Evolutionary conservation across 2,888 invertebrate species (phyloP).

Genomic region (Deilephila porcellus): DNA sequence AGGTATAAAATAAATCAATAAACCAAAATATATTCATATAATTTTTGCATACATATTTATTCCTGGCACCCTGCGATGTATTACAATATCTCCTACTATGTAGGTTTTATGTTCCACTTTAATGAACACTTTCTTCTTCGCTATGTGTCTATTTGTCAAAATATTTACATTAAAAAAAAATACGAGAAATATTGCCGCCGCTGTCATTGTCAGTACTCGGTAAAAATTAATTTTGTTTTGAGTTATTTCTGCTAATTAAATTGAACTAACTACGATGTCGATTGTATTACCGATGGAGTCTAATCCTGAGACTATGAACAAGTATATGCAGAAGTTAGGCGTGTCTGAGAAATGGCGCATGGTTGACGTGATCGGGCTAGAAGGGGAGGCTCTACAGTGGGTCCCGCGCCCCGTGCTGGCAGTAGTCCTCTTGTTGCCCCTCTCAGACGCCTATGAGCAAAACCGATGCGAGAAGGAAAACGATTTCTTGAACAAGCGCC

Average conservation of each 20-base stretch:
- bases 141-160: not conserved
- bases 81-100: too few relatives aligned
- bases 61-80: too few relatives aligned
- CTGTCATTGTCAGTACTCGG: not conserved
- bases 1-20: too few relatives aligned
- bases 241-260: not conserved
- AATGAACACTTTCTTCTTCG: too few relatives aligned
- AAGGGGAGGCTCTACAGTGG: constrained; percentile 92
- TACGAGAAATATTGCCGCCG: not conserved
- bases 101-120: too few relatives aligned
- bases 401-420: constrained; percentile 94
- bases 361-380: constrained; percentile 96
- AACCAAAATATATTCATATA: too few relatives aligned
- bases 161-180: not conserved
- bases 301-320: constrained; percentile 86
- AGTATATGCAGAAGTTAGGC: constrained; percentile 91
- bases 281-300: constrained; percentile 79
- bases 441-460: constrained; percentile 90
- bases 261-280: constrained; percentile 52
- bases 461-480: constrained; percentile 87
- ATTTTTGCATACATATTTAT: too few relatives aligned
- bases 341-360: constrained; percentile 92
- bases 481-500: constrained; percentile 82
- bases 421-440: constrained; percentile 94
- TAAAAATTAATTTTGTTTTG: not conserved